Evolutionary conservation across 2,888 invertebrate genomes (phyloP), one percentile per base, ranked within the genome.

Genomic region (Ophion ellenae): DNA sequence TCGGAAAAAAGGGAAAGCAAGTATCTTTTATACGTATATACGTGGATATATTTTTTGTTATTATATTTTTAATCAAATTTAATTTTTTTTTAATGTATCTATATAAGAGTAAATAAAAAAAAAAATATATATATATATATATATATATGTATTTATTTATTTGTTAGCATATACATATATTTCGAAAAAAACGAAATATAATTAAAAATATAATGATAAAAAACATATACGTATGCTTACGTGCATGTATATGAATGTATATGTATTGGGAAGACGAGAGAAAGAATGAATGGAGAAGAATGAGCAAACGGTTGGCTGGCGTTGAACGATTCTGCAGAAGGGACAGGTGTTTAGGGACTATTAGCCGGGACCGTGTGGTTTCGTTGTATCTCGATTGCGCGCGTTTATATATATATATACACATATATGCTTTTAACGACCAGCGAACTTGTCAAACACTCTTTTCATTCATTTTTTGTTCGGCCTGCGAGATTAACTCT

Each of bases 341-440:
- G 80, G 87, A 89, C 90, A 90, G 89, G 89, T 91, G 91, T 89
- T 89, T 91, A 89, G 82, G 81, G 83, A 85, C 87, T 88, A 88
- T 91, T 90, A 90, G 87, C 17, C 78, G 71, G 70, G 87, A 45
- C 40, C 84, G 71, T 57, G 81, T 66, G 73, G 74, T 67, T 75
- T 75, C 53, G 69, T 79, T 45, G 57, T 78, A 71, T 73, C 47
- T 64, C 53, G 71, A 61, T 82, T 64, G 17, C n/a, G 10, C 9
- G 64, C 69, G 70, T 70, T 79, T 57, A 17, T 61, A 20, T n/a
- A 17, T 24, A 59, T 36, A 45, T 61, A 77, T 69, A 71, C 47
- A 66, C 24, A 66, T 66, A 67, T 45, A 28, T 32, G n/a, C 45
- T n/a, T 4, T 14, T 74, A 70, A 63, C 11, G 11, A 76, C 70